phyloP scores from a whole-genome alignment of 2,113 vertebrate genomes.

The Bolborhynchus lineola region DNA sequence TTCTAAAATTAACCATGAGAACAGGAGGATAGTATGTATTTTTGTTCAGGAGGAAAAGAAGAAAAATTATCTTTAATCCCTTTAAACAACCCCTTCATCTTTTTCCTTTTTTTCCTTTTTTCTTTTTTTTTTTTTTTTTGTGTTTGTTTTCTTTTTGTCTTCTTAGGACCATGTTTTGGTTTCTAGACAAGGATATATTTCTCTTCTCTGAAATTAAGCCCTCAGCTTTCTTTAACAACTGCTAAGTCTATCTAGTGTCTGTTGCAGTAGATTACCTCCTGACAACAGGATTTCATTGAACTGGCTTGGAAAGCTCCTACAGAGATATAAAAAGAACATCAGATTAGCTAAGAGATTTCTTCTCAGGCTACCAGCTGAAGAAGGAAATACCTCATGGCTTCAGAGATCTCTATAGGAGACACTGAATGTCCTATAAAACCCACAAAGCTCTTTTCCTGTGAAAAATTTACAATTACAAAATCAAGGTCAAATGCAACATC shows the following conservation, averaged over 20 bases:
- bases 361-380: not conserved
- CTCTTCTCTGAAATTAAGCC: not conserved
- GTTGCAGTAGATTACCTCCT: not conserved
- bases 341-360: not conserved
- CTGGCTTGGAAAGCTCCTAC: not conserved
- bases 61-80: not conserved
- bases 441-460: not conserved
- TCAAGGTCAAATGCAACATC: not conserved
- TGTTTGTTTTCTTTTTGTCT: not conserved
- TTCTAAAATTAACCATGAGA: not conserved
- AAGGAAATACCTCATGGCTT: not conserved
- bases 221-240: not conserved
- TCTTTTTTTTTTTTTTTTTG: too few species aligned
- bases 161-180: not conserved
- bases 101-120: not conserved
- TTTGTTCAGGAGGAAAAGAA: not conserved
- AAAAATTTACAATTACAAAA: not conserved
- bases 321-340: not conserved
- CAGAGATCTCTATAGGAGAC: not conserved
- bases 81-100: not conserved
- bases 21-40: not conserved
- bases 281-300: slow-evolving; percentile 3
- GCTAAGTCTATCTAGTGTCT: not conserved
- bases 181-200: not conserved
- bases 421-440: not conserved